Base-by-base conservation (phyloP, 2,797 vertebrate genomes). In the Sciaenops ocellatus region DNA sequence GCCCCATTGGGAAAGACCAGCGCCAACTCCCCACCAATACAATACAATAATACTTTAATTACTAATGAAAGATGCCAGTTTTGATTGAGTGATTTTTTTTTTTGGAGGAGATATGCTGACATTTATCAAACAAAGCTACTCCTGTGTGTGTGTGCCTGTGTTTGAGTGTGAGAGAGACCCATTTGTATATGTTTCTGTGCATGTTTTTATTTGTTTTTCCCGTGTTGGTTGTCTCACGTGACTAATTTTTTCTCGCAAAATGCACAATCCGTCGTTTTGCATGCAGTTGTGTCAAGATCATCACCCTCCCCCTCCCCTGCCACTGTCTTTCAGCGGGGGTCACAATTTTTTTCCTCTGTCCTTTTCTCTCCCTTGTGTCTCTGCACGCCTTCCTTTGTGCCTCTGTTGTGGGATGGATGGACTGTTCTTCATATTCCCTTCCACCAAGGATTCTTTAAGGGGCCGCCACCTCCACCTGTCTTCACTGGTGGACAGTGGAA, bases 401-500 rank as follows among this genome's bases (percentile, higher is more conserved):
- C 69, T 87, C 65, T 82, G 41, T 86, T 60, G 82, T 38, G 74
- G 87, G 77, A 80, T 7, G 80, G 77, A 87, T 57, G 84, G 67
- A 79, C 73, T 64, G 15, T 70, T 74, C 72, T 18, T 82, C 84
- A 67, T 57, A 15, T 78, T 66, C 46, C 61, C 79, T 60, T 65
- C 83, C 82, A 57, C 66, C 69, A 92, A 96, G 96, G 96, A 96
- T 76, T 95, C 96, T 80, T 76, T 94, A 28, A 90, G 44, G 85
- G 89, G 91, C 74, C 46, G 87, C 86, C 83, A 55, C 78, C 72
- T 86, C 68, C 78, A 12, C 15, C 86, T 78, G 54, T 89, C 90
- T 73, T 83, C 84, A 41, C 82, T 73, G 34, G 70, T 41, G 10
- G 80, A 79, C 65, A 82, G 76, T 77, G 69, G 69, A 64, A 90